Base-by-base conservation (phyloP, 2,888 invertebrate species). In the Ctenicera cuprea region DNA sequence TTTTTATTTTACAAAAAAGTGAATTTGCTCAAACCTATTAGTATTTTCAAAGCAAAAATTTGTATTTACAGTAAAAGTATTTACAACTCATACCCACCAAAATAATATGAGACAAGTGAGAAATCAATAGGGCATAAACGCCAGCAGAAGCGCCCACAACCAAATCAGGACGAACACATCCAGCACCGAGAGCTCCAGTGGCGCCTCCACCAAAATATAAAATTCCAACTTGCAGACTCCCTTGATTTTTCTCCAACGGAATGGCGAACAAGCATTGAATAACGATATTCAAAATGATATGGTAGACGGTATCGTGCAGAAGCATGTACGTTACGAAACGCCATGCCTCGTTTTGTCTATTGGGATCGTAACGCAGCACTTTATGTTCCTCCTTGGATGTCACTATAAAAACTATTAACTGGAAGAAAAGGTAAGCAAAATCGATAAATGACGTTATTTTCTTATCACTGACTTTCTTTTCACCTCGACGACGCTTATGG, bases 131-230 rank as follows among this genome's bases (percentile, higher is more conserved):
- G 22, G 96, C 94, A 86, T 97, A 97, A 68, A 97, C 95, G 7
- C 97, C 97, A 0, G 95, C 97, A 0, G 96, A 96, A 41, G 97
- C 95, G 18, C 97, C 97, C 59, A 96, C 93, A 79, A 97, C 91
- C 81, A 92, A 91, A 73, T 94, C 92, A 26, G 94, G 94, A 85
- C 94, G 93, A 82, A 94, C 89, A 69, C 93, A 91, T 26, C 93
- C 92, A 0, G 94, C 94, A 52, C 93, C 94, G 74, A 95, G 87
- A 37, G 95, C 92, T 77, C 94, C 94, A 62, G 92, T 93, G 52
- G 92, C 87, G 76, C 95, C 94, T 20, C 96, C 96, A 9, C 91
- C 90, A 78, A 91, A 83, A 89, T 97, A 97, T 78, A 96, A 89
- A 59, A 89, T 83, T 45, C 91, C 90, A 74, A 94, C 91, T 67